phyloP scores from a whole-genome alignment of 2,888 invertebrate genomes.

The Rotaria macrura region DNA sequence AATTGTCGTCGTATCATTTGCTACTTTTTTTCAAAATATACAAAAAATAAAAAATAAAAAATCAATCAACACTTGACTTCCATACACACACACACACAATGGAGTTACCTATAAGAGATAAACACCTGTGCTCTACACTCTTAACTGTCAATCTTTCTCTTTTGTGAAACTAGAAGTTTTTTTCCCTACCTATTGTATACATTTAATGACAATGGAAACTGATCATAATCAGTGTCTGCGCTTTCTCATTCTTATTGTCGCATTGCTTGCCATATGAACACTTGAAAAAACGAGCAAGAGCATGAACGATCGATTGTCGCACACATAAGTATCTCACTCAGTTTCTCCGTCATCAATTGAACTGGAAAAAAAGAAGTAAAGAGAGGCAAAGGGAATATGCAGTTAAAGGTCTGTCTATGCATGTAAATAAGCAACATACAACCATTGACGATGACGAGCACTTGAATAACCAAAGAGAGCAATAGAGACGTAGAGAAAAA shows the following conservation, averaged over 20 bases:
- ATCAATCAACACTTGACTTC: background rate
- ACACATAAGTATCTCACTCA: constrained; percentile 15
- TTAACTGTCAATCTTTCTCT: constrained; percentile 6
- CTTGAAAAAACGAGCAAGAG: background rate
- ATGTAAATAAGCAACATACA: constrained; percentile 8
- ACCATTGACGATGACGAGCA: background rate
- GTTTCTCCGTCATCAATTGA: constrained; percentile 4
- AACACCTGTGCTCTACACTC: constrained; percentile 2
- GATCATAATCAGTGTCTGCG: background rate
- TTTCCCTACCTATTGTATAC: background rate
- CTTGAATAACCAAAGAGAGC: background rate
- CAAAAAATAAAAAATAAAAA: background rate
- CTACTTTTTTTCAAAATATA: background rate
- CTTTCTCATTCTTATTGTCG: background rate
- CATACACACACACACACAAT: too few species aligned
- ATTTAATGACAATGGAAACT: background rate
- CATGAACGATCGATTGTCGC: constrained; percentile 8
- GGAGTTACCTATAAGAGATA: background rate
- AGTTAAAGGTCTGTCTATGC: constrained; percentile 7
- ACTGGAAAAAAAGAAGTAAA: background rate
- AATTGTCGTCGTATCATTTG: too few species aligned
- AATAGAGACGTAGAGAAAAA: background rate
- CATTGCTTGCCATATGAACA: constrained; percentile 10
- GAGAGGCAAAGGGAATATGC: background rate
- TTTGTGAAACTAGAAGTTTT: constrained; percentile 1